A percentile compares a stretch with the other conserved stretches of the same genome.
phyloP scores from a whole-genome alignment of 2,888 invertebrate species.

The Acleris emargana region DNA sequence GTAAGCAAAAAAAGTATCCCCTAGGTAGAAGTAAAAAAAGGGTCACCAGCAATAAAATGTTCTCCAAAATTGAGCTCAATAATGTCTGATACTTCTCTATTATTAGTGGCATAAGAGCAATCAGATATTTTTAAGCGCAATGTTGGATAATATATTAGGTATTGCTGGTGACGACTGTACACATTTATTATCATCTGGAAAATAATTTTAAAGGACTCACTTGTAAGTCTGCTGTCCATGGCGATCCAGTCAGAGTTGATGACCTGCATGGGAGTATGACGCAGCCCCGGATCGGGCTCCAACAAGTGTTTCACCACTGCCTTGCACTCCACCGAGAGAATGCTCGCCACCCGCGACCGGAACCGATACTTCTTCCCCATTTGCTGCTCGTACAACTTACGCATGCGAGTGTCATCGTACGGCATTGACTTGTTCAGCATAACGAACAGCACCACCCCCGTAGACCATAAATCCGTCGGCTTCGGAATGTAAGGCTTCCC shows the following conservation, averaged over 20 bases:
- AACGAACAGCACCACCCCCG: conserved; percentile 91
- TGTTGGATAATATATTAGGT: no score
- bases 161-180: no score
- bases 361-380: conserved; percentile 86
- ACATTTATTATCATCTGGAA: neutral
- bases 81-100: no score
- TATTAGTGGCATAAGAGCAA: no score
- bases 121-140: no score
- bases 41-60: no score
- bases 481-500: conserved; percentile 89
- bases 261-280: conserved; percentile 84
- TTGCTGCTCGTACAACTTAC: conserved; percentile 86
- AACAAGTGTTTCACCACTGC: conserved; percentile 85
- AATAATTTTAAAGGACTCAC: conserved; percentile 53
- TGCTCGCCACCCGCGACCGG: conserved; percentile 84
- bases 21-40: no score
- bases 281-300: conserved; percentile 86
- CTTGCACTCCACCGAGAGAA: conserved; percentile 85
- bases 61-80: no score
- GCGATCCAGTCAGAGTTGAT: conserved; percentile 86
- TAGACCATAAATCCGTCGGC: conserved; percentile 91
- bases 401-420: conserved; percentile 90
- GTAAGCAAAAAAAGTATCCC: no score
- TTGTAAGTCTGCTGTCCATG: conserved; percentile 86
- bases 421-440: conserved; percentile 94